Evolutionary conservation across 2,888 invertebrate species (phyloP).

Genomic region (Clepsis dumicolana): DNA sequence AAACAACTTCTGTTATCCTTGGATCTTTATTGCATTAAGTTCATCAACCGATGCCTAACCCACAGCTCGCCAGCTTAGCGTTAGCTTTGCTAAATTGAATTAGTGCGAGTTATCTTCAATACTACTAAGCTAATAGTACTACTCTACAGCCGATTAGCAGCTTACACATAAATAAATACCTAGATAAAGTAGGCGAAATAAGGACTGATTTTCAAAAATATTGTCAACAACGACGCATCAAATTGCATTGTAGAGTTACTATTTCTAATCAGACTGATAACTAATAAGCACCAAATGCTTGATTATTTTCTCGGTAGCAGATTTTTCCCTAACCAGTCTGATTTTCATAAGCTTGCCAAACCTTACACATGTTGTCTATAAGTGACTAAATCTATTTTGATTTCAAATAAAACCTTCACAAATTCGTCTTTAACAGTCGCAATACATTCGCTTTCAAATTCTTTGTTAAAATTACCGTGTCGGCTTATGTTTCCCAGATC

Average conservation of each 20-base stretch:
- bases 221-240: background rate
- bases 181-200: background rate
- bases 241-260: background rate
- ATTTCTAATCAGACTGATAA: background rate
- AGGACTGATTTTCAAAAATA: background rate
- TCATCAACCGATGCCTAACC: conserved; percentile 27
- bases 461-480: conserved; percentile 21
- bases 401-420: background rate
- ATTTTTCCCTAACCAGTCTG: background rate
- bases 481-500: conserved; percentile 18
- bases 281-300: background rate
- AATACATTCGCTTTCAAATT: conserved; percentile 17
- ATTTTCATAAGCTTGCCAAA: background rate
- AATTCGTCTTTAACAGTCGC: background rate
- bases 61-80: conserved; percentile 49
- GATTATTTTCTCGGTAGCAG: background rate
- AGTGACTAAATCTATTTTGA: background rate
- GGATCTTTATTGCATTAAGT: conserved; percentile 21
- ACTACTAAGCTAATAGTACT: conserved; percentile 56
- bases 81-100: conserved; percentile 71
- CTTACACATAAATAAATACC: conserved; percentile 1
- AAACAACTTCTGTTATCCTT: background rate
- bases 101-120: conserved; percentile 64
- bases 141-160: background rate
- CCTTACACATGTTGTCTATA: background rate